Conservation (phyloP, 2,797 vertebrate genomes). For the Pyrrhura leucotis region DNA sequence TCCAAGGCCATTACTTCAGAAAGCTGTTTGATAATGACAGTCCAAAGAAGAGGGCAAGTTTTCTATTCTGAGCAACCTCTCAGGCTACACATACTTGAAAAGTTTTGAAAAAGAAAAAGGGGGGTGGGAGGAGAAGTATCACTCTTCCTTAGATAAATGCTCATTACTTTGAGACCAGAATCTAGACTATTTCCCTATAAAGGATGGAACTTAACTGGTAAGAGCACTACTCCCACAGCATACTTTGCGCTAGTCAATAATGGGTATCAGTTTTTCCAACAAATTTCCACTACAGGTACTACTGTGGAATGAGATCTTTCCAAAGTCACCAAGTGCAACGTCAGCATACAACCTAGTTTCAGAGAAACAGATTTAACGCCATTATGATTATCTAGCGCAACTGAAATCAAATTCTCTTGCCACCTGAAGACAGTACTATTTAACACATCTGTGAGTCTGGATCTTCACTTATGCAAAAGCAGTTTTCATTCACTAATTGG, state of each 20-base stretch:
- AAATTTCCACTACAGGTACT: background rate
- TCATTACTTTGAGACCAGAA: background rate
- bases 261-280: background rate
- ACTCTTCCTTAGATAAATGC: background rate
- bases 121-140: background rate
- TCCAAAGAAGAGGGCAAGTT: accelerated
- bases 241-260: background rate
- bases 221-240: background rate
- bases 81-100: background rate
- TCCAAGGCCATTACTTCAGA: background rate
- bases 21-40: background rate
- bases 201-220: background rate
- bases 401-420: background rate
- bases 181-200: background rate
- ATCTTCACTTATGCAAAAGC: background rate
- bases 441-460: background rate
- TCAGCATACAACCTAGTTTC: background rate
- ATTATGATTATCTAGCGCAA: background rate
- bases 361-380: background rate
- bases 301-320: background rate
- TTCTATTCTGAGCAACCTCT: background rate
- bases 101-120: background rate
- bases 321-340: background rate
- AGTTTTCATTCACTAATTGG: background rate
- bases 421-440: background rate